Evolutionary conservation across 2,888 invertebrate species (phyloP), one percentile per base, ranked within the genome.

Genomic region (Drosophila affinis): DNA sequence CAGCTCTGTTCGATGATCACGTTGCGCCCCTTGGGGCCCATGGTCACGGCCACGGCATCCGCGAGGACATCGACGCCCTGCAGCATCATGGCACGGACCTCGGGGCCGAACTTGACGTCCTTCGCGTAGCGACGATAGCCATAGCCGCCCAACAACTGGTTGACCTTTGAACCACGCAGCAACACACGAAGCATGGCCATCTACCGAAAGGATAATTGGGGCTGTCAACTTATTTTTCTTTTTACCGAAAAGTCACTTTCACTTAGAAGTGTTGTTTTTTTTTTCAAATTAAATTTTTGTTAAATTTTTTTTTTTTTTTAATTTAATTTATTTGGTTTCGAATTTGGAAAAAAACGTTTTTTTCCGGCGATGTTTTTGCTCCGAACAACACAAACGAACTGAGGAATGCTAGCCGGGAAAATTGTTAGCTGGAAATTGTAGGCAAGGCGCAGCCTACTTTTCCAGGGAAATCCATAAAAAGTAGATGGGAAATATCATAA

Each of bases 1-100:
- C 99, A 99, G 39, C 98, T 97, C 92, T 99, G 99, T 93, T 99
- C 99, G 84, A 99, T 94, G 90, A 99, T 98, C 10, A 99, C 99
- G 92, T 99, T 99, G 87, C 99, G 95, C 58, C 99, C 99, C 94
- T 99, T 99, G 64, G 99, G 99, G 48, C 99, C 99, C 99, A 99
- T 98, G 54, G 99, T 99, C 59, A 99, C 99, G 17, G 99, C 98
- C n/a, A 99, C 99, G 52, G 99, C 99, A 93, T 99, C 99, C 9
- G 99, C 98, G 56, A 99, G 93, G 49, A 98, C 94, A 91, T 99
- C 99, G 21, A 99, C 99, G 65, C 99, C 99, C 92, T 98, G 97
- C 53, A 99, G 94, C 99, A 99, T 99, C 79, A 97, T 94, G 14
- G 97, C 97, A 90, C 99, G 94, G 74, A 98, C 99, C 93, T 99